Evolutionary conservation across 2,797 vertebrate genomes (phyloP).

Genomic region (Acridotheres tristis): DNA sequence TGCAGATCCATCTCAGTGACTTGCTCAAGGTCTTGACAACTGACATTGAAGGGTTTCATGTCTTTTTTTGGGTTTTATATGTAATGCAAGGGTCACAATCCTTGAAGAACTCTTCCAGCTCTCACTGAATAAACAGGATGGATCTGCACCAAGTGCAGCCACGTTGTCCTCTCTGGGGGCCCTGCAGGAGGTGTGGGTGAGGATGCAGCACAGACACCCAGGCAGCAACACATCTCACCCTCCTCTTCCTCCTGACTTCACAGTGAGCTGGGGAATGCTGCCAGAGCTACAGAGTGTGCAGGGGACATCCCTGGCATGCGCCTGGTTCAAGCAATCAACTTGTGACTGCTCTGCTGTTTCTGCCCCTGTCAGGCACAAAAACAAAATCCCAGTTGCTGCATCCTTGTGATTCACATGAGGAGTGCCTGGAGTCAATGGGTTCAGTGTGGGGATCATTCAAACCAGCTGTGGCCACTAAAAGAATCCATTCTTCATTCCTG

Average conservation of each 20-base stretch:
- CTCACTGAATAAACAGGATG: not conserved
- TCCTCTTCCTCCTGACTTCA: not conserved
- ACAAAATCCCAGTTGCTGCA: not conserved
- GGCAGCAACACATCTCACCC: not conserved
- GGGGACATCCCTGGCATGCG: not conserved
- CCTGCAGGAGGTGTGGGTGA: not conserved
- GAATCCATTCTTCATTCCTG: constrained; percentile 49
- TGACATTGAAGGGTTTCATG: not conserved
- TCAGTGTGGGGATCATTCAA: constrained; percentile 61
- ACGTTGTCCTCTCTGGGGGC: not conserved
- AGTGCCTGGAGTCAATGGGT: constrained; percentile 37
- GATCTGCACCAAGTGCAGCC: not conserved
- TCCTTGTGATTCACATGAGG: not conserved
- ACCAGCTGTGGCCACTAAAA: constrained; percentile 48
- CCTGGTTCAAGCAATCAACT: not conserved
- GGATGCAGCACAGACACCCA: not conserved
- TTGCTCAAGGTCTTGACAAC: not conserved
- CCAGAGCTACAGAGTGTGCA: not conserved
- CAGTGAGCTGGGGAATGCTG: not conserved
- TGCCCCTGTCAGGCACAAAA: not conserved
- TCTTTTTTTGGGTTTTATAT: not conserved
- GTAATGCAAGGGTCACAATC: not conserved
- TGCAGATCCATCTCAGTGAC: not conserved
- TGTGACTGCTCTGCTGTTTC: not conserved
- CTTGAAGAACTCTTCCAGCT: not conserved